A percentile compares a stretch with the other conserved stretches of the same genome.
Conservation (phyloP, 2,113 vertebrate species). For the Aegithalos caudatus region DNA sequence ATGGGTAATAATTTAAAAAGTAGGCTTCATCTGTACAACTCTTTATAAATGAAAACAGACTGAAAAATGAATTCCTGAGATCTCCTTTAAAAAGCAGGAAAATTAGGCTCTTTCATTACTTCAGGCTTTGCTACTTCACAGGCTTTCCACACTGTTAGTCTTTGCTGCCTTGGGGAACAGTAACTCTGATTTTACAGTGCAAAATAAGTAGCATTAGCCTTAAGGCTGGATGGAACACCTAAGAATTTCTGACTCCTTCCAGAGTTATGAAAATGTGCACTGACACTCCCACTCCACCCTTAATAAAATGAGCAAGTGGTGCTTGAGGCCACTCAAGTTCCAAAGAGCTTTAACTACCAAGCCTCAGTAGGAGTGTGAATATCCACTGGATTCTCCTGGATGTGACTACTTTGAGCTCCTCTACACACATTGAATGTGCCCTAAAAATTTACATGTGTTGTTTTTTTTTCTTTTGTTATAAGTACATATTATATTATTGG, state of each 20-base stretch:
- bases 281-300: neutral
- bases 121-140: slow-evolving; percentile 1
- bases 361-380: neutral
- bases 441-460: neutral
- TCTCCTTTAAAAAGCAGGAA: neutral
- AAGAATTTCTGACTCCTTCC: neutral
- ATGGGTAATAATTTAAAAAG: neutral
- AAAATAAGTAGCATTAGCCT: neutral
- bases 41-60: neutral
- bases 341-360: neutral
- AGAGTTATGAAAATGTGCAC: slow-evolving; percentile 28
- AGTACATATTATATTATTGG: too few species aligned
- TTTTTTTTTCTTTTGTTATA: too few species aligned
- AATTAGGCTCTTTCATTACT: neutral
- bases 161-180: neutral
- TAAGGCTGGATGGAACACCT: neutral
- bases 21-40: neutral
- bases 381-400: neutral
- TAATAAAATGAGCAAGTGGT: neutral
- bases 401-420: neutral
- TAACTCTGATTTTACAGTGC: neutral
- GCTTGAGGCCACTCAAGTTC: neutral
- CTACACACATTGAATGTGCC: neutral
- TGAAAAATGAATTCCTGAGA: neutral
- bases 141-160: slow-evolving; percentile 2